A percentile compares a stretch with the other conserved stretches of the same genome.
Conservation (phyloP, 2,797 vertebrate genomes). For the Melanotaenia parkinsoni region DNA sequence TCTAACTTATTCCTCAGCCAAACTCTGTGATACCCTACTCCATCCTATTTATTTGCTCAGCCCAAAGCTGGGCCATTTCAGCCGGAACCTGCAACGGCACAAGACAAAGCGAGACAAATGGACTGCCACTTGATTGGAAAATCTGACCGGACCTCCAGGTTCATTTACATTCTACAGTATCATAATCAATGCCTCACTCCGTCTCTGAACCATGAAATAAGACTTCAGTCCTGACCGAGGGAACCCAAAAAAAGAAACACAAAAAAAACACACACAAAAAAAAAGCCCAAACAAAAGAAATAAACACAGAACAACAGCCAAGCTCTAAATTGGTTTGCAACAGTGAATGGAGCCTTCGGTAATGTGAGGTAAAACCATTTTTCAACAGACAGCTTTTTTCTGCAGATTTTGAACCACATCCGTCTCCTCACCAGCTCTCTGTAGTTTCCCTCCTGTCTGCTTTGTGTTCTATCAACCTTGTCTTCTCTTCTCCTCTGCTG, state of each 20-base stretch:
- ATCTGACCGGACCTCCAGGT: slow-evolving; percentile 22
- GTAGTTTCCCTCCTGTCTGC: slow-evolving; percentile 89
- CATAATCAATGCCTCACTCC: slow-evolving; percentile 33
- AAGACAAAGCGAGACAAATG: slow-evolving; percentile 46
- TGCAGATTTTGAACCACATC: slow-evolving; percentile 11
- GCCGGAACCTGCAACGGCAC: slow-evolving; percentile 21
- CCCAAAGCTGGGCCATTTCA: slow-evolving; percentile 23
- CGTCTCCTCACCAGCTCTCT: slow-evolving; percentile 91
- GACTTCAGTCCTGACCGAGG: slow-evolving; percentile 35
- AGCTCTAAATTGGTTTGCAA: slow-evolving; percentile 31
- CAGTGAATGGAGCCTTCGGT: slow-evolving; percentile 16
- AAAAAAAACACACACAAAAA: too few relatives aligned
- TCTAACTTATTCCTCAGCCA: slow-evolving; percentile 15
- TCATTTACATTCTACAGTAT: slow-evolving; percentile 51
- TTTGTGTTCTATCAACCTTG: slow-evolving; percentile 82
- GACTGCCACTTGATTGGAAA: slow-evolving; percentile 44
- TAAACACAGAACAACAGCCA: slow-evolving; percentile 18
- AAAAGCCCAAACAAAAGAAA: too few relatives aligned
- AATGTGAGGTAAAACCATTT: slow-evolving; percentile 18
- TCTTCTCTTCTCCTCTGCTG: slow-evolving; percentile 88
- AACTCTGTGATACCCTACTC: slow-evolving; percentile 21
- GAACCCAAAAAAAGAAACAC: slow-evolving; percentile 26
- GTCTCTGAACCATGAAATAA: slow-evolving; percentile 54
- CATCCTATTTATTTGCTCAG: slow-evolving; percentile 33
- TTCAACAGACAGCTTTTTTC: slow-evolving; percentile 12